phyloP scores from a whole-genome alignment of 2,113 vertebrate species.

The Zootoca vivipara region DNA sequence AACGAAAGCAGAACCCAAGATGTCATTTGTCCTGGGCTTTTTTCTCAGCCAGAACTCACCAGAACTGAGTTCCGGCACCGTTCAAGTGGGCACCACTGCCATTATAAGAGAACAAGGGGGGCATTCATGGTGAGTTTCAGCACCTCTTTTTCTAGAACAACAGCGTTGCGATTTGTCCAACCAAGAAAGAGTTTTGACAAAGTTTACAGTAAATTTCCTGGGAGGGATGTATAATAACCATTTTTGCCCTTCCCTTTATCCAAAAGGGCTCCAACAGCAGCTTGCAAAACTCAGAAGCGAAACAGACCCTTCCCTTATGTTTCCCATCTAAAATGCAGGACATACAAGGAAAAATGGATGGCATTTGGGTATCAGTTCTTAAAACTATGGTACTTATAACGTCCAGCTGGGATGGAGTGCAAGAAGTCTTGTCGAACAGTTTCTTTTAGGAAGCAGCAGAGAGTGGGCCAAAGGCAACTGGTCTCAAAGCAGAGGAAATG shows the following conservation, averaged over 20 bases:
- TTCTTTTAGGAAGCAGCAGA: neutral
- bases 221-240: too few species aligned
- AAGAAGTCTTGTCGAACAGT: neutral
- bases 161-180: neutral
- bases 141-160: too few species aligned
- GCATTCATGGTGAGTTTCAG: too few species aligned
- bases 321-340: neutral
- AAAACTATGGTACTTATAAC: neutral
- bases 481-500: neutral
- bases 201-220: neutral
- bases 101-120: too few species aligned
- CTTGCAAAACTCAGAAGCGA: neutral
- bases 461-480: neutral
- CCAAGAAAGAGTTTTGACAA: neutral
- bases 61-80: too few species aligned
- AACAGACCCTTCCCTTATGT: too few species aligned
- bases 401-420: neutral
- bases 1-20: neutral
- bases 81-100: too few species aligned
- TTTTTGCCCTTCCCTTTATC: too few species aligned
- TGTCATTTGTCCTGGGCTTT: neutral
- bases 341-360: neutral
- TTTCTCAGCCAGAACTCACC: too few species aligned
- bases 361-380: neutral
- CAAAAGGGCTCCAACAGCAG: neutral